These are phyloP conservation scores for Proteles cristata DNA, from an alignment of 2,113 vertebrate genomes.

Conservation along the genomic window DNA sequence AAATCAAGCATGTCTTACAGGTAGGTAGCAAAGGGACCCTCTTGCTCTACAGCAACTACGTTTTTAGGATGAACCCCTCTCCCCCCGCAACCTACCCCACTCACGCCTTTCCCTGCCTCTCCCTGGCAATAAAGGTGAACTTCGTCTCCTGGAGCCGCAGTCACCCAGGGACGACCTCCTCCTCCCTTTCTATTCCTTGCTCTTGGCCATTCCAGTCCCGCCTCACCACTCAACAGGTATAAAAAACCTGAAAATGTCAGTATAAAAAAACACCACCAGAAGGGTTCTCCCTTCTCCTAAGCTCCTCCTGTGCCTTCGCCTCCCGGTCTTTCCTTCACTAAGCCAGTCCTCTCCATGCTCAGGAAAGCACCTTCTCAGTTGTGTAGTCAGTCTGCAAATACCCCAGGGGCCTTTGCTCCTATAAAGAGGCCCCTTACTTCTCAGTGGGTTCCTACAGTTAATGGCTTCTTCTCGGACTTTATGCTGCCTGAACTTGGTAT, in stretches of 20 bases:
- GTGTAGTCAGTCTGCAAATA: not conserved
- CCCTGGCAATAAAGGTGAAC: not conserved
- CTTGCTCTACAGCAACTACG: constrained; percentile 4
- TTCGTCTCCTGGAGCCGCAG: not conserved
- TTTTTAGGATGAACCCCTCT: not conserved
- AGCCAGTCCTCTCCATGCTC: not conserved
- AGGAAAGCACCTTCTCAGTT: not conserved
- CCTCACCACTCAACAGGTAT: not conserved
- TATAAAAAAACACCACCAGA: not conserved
- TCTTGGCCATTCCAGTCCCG: not conserved
- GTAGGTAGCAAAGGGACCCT: not conserved
- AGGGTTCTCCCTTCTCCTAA: not conserved
- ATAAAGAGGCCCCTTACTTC: not conserved
- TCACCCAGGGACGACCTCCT: not conserved
- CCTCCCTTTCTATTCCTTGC: not conserved
- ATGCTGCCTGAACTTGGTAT: not conserved
- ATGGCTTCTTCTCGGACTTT: not conserved
- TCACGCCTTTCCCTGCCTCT: not conserved
- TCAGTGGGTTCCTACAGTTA: not conserved
- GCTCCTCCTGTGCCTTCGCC: not conserved
- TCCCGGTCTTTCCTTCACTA: not conserved
- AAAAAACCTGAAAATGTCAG: not conserved
- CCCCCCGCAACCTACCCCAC: not conserved
- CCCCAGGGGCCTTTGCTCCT: not conserved
- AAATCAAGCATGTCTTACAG: constrained; percentile 8